Base-by-base conservation (phyloP, 2,888 invertebrate genomes). In the Drosophila kokeensis region DNA sequence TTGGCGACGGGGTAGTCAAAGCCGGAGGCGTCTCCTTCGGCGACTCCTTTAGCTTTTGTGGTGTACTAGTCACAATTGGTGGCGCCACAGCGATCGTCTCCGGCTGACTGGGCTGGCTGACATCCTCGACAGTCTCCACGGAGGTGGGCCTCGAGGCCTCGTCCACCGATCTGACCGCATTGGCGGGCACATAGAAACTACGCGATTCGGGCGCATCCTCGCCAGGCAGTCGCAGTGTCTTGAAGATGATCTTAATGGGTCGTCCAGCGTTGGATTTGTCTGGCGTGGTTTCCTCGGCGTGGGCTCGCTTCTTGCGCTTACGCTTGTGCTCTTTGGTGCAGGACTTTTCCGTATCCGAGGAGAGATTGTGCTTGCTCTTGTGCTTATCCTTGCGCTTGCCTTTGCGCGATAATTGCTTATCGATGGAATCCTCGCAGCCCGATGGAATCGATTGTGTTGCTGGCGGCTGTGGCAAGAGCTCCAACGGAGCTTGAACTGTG, bases 181-280 rank as follows among this genome's bases (percentile, higher is more conserved):
- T 96, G 8, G 96, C 96, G 0, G 96, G 96, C 13, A 96, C 96
- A 90, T 96, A 96, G 91, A 97, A 97, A 94, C 96, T 96, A 90
- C 96, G 96, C 0, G 96, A 96, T 89, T 96, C 96, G 2, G 97
- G 97, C 66, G 96, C 96, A 24, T 96, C 96, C 87, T 97, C 93
- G 21, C 93, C 93, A 0, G 93, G 93, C 61, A 92, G 73, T 11
- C 93, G 93, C 29, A 93, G 69, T 8, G 93, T 92, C 80, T 93
- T 93, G 42, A 93, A 93, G 81, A 97, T 97, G 58, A 97, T 97
- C 69, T 97, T 97, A 64, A 97, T 97, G 91, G 97, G 95, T 50
- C 84, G 72, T 21, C 76, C 76, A 1, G 68, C 53, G 34, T 75
- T 69, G 29, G 65, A 49, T 4, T 63, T 72, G 32, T 88, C 82